These are phyloP conservation scores for Drosophila watanabei DNA, from an alignment of 1,140 invertebrate species.

Conservation along the genomic window DNA sequence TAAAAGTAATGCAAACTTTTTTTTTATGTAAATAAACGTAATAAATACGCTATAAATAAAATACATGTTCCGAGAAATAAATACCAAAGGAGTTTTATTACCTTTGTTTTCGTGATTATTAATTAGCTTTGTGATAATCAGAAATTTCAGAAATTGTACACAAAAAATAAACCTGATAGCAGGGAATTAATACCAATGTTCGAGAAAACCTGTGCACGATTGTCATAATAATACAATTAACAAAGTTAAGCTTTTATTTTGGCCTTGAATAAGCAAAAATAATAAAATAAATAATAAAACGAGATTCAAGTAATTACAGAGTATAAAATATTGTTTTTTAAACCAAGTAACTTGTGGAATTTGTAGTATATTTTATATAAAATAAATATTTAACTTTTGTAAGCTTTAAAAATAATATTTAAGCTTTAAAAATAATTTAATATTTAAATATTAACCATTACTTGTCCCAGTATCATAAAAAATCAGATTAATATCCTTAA, in stretches of 20 bases:
- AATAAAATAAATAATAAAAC: neutral
- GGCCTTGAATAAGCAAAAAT: neutral
- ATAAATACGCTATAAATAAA: neutral
- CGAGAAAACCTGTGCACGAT: conserved; percentile 4
- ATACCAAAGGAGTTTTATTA: neutral
- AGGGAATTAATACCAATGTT: conserved; percentile 2
- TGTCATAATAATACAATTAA: conserved; percentile 2
- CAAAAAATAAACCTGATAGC: conserved; percentile 5
- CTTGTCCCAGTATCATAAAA: too few relatives aligned
- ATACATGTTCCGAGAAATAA: neutral
- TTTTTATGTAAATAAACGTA: neutral
- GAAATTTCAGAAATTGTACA: conserved; percentile 6
- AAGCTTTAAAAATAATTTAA: too few relatives aligned
- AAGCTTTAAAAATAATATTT: too few relatives aligned
- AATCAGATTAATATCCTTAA: too few relatives aligned
- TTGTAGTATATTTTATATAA: neutral
- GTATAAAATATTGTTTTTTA: neutral
- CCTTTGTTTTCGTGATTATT: conserved; percentile 5
- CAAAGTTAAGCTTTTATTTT: conserved; percentile 4
- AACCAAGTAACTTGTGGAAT: neutral
- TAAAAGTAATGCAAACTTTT: too few relatives aligned
- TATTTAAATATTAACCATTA: too few relatives aligned
- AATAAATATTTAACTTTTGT: neutral
- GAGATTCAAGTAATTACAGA: neutral
- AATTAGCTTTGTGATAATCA: conserved; percentile 14